Base-by-base conservation (phyloP, 2,113 vertebrate genomes). In the Malurus cyaneus region DNA sequence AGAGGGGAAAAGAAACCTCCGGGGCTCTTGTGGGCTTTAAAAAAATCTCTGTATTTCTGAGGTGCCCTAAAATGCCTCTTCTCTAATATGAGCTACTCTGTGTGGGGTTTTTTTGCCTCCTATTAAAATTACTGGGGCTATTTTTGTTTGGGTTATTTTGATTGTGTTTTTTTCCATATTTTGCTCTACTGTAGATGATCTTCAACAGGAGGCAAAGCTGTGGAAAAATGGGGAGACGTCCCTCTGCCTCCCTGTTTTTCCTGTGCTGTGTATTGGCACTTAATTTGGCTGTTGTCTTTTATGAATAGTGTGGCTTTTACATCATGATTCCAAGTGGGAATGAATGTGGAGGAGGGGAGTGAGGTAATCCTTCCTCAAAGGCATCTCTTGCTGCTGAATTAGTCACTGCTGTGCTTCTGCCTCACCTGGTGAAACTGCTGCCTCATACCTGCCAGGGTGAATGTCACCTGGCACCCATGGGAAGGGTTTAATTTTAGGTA, bases 1-100 rank as follows among this genome's bases (percentile, higher is more conserved):
- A 86, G 80, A 81, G 31, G 34, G 26, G 34, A 65, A 79, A 4
- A 56, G 50, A 93, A 95, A 62, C 42, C n/a, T 70, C 41, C 4
- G 4, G 85, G 50, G 81, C 39, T 28, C 81, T 73, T 49, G 26
- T 28, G 47, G 29, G 53, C 56, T 49, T 95, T 89, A 94, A 93
- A 94, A 97, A 87, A 86, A 98, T 97, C 28, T 62, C 64, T 65
- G 6, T 56, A 7, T 82, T 95, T 89, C 73, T 41, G 16, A 72
- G 36, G 64, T 86, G 46, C 52, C 34, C 47, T 93, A 53, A 84
- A 92, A 54, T 53, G 66, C 64, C 64, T 88, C 39, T 50, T 65
- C 19, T 87, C 62, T 57, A 9, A 56, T 14, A 11, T 5, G n/a
- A 73, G 41, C 26, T 85, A 17, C 31, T 70, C 31, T 66, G 5